These are phyloP conservation scores for Orchesella cincta DNA, from an alignment of 1,140 invertebrate genomes.

Conservation along the genomic window DNA sequence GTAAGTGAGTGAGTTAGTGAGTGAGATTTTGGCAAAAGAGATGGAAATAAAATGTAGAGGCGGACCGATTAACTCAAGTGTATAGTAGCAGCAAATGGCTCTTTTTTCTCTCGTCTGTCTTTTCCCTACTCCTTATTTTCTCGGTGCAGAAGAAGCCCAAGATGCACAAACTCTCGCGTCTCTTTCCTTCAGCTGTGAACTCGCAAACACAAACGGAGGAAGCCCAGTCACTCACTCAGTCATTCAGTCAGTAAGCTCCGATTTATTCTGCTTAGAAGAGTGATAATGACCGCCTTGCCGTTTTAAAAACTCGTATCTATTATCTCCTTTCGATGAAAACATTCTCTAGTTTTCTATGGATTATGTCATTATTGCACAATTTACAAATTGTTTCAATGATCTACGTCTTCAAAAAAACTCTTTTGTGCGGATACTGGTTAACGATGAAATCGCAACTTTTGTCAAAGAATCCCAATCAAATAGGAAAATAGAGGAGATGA, in stretches of 20 bases:
- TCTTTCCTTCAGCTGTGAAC: no score
- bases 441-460: neutral
- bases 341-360: neutral
- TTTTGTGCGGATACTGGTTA: neutral
- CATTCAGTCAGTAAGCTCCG: neutral
- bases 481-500: neutral
- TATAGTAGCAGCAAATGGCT: constrained; percentile 18
- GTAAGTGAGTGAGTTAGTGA: constrained; percentile 19
- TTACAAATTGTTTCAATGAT: neutral
- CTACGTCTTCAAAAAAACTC: neutral
- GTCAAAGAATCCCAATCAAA: no score
- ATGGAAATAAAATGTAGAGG: constrained; percentile 23
- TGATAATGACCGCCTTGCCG: neutral
- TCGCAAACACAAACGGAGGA: no score
- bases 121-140: neutral
- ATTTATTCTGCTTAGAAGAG: no score
- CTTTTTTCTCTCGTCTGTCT: constrained; percentile 9
- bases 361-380: neutral
- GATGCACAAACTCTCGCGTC: no score
- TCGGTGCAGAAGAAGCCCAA: no score
- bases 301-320: no score
- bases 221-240: no score
- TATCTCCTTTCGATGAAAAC: no score
- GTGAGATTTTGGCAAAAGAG: constrained; percentile 28
- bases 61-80: constrained; percentile 29